phyloP scores from a whole-genome alignment of 2,797 vertebrate species.

The Phoeniculus purpureus region DNA sequence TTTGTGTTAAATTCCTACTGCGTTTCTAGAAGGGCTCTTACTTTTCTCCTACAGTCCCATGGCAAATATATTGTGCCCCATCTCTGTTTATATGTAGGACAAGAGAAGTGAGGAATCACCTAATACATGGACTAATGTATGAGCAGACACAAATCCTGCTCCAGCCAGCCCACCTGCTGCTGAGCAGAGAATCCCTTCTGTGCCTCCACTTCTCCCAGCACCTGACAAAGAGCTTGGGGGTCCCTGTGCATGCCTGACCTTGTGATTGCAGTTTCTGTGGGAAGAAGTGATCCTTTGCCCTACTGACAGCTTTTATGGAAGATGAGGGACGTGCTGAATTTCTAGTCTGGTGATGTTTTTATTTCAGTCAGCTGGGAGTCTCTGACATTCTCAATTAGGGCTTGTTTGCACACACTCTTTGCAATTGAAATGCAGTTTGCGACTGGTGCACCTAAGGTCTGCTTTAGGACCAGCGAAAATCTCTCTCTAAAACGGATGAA shows the following conservation, averaged over 20 bases:
- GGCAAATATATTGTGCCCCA: background rate
- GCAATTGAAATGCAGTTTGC: conserved; percentile 32
- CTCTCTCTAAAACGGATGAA: background rate
- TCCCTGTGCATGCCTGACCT: background rate
- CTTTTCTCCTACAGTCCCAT: background rate
- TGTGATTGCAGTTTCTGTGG: fast-evolving
- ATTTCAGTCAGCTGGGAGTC: conserved; percentile 17
- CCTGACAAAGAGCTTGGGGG: fast-evolving
- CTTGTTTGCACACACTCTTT: conserved; percentile 30
- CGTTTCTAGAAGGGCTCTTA: background rate
- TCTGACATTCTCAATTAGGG: conserved; percentile 52
- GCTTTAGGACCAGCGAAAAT: conserved; percentile 2
- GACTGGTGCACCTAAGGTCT: background rate
- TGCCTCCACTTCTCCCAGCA: background rate
- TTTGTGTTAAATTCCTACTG: background rate
- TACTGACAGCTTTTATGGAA: fast-evolving
- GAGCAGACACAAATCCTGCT: background rate
- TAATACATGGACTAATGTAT: background rate
- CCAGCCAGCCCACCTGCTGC: background rate
- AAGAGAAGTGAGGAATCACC: background rate
- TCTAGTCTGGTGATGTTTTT: background rate
- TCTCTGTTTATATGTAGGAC: background rate
- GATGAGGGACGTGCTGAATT: background rate
- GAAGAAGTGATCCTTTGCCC: background rate
- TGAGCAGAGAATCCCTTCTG: background rate